Conservation (phyloP, 2,797 vertebrate species). For the Neosalanx taihuensis region DNA sequence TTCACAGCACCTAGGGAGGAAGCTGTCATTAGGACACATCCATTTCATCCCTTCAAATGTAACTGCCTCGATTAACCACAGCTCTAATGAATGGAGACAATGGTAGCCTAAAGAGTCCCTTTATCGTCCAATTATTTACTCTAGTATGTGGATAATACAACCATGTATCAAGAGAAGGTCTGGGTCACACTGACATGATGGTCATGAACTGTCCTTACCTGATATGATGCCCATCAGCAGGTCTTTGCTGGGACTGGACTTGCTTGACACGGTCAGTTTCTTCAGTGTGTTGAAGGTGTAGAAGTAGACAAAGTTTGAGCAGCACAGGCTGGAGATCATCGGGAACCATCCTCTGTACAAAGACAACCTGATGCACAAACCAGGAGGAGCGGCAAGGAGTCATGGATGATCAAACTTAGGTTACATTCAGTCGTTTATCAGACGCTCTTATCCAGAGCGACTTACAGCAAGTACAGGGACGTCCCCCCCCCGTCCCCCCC, state of each 20-base stretch:
- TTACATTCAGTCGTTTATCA: too few relatives aligned
- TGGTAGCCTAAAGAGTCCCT: too few relatives aligned
- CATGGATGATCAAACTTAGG: neutral
- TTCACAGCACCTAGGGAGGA: conserved; percentile 72
- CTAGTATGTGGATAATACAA: too few relatives aligned
- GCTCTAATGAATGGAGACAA: too few relatives aligned
- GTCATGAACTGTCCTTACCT: conserved; percentile 52
- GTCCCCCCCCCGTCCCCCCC: too few relatives aligned
- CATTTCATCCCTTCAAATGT: neutral
- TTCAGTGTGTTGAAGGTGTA: conserved; percentile 82
- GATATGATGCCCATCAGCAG: conserved; percentile 75
- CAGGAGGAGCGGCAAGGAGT: conserved; percentile 8
- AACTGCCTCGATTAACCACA: neutral
- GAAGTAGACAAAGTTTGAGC: conserved; percentile 85
- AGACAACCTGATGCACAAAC: conserved; percentile 61
- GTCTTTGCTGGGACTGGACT: conserved; percentile 67
- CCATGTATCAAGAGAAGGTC: too few relatives aligned
- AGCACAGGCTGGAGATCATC: conserved; percentile 82
- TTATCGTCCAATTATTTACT: too few relatives aligned
- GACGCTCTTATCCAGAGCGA: too few relatives aligned
- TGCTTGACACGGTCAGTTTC: conserved; percentile 47
- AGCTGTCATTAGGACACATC: neutral
- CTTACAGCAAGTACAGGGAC: too few relatives aligned
- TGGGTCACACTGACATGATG: too few relatives aligned
- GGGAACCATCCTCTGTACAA: conserved; percentile 83